Evolutionary conservation across 2,888 invertebrate species (phyloP).

Genomic region (Julus scanicus): DNA sequence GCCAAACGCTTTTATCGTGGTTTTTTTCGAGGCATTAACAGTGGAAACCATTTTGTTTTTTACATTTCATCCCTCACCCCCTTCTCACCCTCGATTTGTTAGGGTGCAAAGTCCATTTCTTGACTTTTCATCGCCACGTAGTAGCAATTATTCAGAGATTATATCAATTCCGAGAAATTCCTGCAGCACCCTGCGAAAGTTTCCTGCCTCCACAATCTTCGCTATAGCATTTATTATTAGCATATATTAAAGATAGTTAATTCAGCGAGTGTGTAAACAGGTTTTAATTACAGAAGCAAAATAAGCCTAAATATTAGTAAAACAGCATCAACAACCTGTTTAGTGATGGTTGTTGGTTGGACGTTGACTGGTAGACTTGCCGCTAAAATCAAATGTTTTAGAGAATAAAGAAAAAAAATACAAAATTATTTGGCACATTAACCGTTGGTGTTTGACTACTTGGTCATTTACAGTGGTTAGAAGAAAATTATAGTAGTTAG

Average conservation of each 20-base stretch:
- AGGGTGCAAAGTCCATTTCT: not conserved
- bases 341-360: not conserved
- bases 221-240: not conserved
- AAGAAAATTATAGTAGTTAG: not conserved
- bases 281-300: conserved; percentile 15
- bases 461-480: not conserved
- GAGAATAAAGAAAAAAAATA: not conserved
- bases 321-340: not conserved
- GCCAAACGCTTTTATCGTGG: not conserved
- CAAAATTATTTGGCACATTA: not conserved
- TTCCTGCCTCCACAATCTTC: not conserved
- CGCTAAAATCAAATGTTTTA: not conserved
- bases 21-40: not conserved
- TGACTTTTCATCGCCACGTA: not conserved
- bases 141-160: conserved; percentile 25
- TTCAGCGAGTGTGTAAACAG: not conserved
- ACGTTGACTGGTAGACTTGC: not conserved
- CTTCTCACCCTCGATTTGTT: not conserved
- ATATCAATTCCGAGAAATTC: conserved; percentile 33
- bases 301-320: not conserved
- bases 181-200: not conserved
- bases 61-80: not conserved
- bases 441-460: not conserved
- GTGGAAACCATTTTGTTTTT: not conserved
- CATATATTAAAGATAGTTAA: conserved; percentile 17